These are phyloP conservation scores for Drosophila pseudoobscura DNA, from an alignment of 1,140 invertebrate genomes.

Conservation along the genomic window DNA sequence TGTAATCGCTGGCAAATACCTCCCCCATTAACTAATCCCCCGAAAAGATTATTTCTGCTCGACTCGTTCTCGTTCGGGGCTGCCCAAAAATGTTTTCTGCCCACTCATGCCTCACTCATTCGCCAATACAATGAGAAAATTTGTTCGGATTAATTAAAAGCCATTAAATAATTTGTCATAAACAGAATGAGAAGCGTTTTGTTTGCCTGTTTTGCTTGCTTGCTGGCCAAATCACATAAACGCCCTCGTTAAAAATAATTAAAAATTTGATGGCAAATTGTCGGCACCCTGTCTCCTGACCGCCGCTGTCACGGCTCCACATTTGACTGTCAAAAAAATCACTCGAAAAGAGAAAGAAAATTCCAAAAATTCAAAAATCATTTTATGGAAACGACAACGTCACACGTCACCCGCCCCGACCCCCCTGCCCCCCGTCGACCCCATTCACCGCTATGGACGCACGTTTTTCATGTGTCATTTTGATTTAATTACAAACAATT, in stretches of 20 bases:
- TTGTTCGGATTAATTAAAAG: constrained; percentile 68
- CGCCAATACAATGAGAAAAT: constrained; percentile 26
- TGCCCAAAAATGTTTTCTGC: constrained; percentile 36
- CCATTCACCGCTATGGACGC: background rate
- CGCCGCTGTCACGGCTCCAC: constrained; percentile 53
- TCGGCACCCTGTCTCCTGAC: constrained; percentile 63
- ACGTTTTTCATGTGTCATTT: constrained; percentile 71
- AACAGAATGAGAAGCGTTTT: constrained; percentile 54
- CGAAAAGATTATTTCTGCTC: constrained; percentile 17
- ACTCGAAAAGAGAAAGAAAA: constrained; percentile 26
- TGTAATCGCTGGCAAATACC: constrained; percentile 21
- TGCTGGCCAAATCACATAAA: constrained; percentile 69
- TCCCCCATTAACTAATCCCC: constrained; percentile 43
- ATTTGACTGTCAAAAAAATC: constrained; percentile 64
- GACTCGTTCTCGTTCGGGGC: constrained; percentile 23
- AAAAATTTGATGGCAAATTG: constrained; percentile 81
- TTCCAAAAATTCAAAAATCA: constrained; percentile 48
- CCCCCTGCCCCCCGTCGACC: background rate
- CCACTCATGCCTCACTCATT: constrained; percentile 80
- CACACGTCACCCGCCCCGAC: constrained; percentile 23
- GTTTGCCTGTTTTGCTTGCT: constrained; percentile 9
- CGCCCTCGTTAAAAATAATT: constrained; percentile 80
- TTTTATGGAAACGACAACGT: constrained; percentile 71
- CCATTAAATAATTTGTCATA: constrained; percentile 78
- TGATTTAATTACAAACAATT: constrained; percentile 82